Conservation (phyloP, 2,888 invertebrate species). For the Caradrina kadenii region DNA sequence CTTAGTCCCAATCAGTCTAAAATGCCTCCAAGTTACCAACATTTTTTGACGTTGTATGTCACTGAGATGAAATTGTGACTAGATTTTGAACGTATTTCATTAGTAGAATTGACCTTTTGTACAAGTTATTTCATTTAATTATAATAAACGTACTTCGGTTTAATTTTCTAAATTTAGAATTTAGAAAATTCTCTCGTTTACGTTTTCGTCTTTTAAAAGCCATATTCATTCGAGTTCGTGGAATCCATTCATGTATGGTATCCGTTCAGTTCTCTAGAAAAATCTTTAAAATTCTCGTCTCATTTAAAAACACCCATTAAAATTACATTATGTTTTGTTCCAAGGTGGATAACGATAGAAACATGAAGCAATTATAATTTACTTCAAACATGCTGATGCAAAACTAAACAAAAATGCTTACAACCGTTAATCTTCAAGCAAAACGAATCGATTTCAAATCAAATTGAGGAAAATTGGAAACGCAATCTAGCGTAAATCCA, state of each 20-base stretch:
- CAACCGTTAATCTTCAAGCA: constrained; percentile 53
- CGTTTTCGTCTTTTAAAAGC: no score
- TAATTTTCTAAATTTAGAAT: no score
- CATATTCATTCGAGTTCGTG: background rate
- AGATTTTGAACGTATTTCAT: no score
- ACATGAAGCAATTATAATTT: constrained; percentile 49
- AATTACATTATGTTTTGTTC: background rate
- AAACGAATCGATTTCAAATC: constrained; percentile 61
- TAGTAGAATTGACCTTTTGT: no score
- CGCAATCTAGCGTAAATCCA: constrained; percentile 56
- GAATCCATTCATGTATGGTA: background rate
- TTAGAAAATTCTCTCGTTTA: no score
- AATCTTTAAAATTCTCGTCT: background rate
- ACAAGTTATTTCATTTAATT: no score
- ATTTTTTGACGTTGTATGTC: no score
- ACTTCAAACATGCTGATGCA: constrained; percentile 48
- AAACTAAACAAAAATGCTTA: constrained; percentile 51
- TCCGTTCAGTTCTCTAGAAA: background rate
- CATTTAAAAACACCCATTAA: constrained; percentile 9
- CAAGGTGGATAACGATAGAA: constrained; percentile 8
- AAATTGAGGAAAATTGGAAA: constrained; percentile 61
- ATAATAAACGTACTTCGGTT: no score
- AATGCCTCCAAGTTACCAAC: no score
- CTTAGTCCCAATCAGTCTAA: no score
- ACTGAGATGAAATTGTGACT: no score